A percentile compares a stretch with the other conserved stretches of the same genome.
Conservation (phyloP, 1,140 invertebrate species). For the Chelonus insularis region DNA sequence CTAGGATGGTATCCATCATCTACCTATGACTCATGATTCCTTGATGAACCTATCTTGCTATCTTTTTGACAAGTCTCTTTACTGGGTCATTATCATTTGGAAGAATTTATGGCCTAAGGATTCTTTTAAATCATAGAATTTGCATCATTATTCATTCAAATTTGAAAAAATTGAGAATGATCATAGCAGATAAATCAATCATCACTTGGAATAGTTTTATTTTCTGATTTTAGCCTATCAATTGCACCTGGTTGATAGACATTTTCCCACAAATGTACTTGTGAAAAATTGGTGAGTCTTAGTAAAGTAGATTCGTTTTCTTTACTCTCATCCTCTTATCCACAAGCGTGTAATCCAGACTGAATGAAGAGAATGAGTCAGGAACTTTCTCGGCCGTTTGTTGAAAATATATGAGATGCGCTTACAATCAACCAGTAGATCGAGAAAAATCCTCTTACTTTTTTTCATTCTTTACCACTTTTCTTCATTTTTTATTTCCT, state of each 20-base stretch:
- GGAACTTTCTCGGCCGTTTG: background rate
- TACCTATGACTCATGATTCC: too few species aligned
- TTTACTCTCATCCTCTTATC: background rate
- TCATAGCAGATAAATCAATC: too few species aligned
- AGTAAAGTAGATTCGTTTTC: conserved; percentile 1
- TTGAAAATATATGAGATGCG: conserved; percentile 11
- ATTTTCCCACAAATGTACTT: background rate
- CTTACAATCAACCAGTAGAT: conserved; percentile 16
- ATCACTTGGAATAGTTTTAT: too few species aligned
- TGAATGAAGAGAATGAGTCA: conserved; percentile 18
- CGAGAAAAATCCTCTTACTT: background rate
- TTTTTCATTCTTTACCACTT: background rate
- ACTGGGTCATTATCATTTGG: too few species aligned
- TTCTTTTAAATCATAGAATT: too few species aligned
- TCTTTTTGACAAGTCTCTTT: too few species aligned
- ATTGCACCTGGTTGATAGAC: background rate
- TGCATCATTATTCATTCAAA: too few species aligned
- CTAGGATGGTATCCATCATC: too few species aligned
- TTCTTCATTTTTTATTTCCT: background rate
- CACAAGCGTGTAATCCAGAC: conserved; percentile 14
- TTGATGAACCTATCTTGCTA: too few species aligned
- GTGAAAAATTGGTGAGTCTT: background rate
- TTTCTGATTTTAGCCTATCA: background rate
- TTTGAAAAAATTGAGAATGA: too few species aligned
- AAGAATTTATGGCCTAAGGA: too few species aligned